Conservation (phyloP, 2,113 vertebrate species). For the Ondatra zibethicus region DNA sequence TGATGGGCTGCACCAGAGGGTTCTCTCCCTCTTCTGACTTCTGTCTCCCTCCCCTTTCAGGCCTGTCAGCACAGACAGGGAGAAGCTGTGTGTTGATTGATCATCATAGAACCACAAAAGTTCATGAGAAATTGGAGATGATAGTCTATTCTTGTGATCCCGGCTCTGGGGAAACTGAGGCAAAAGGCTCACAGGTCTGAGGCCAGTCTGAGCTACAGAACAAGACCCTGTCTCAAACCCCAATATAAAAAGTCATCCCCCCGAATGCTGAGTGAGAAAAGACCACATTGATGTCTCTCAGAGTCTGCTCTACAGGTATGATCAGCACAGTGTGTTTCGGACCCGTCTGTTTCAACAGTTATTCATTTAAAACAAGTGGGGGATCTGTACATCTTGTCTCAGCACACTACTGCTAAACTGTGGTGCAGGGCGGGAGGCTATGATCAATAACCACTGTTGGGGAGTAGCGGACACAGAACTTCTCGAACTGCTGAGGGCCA, state of each 20-base stretch:
- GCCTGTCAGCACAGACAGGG: background rate
- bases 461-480: background rate
- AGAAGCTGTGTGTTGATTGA: background rate
- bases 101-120: background rate
- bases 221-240: background rate
- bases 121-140: background rate
- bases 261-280: background rate
- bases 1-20: background rate
- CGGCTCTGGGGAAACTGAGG: background rate
- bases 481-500: background rate
- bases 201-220: background rate
- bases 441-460: background rate
- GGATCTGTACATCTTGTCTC: background rate
- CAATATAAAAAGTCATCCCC: background rate
- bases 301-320: conserved; percentile 13
- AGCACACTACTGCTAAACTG: background rate
- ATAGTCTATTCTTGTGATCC: background rate
- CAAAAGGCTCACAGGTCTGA: background rate
- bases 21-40: background rate
- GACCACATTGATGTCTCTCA: background rate
- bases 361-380: background rate
- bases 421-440: background rate
- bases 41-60: background rate
- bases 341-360: background rate
- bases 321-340: background rate